phyloP scores from a whole-genome alignment of 2,888 invertebrate species.

The Escarpia spicata region DNA sequence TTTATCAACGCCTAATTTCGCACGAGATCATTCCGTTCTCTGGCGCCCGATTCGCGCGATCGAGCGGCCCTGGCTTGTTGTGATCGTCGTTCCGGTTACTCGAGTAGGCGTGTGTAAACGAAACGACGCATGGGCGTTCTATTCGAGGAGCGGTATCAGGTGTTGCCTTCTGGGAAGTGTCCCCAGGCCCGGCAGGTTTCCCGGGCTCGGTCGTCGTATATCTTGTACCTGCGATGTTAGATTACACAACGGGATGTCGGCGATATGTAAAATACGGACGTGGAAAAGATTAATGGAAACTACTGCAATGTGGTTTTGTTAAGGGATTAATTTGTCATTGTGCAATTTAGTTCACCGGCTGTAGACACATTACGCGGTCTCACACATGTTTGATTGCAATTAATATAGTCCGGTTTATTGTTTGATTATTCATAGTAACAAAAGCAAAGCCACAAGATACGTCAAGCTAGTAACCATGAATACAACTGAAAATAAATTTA shows the following conservation, averaged over 20 bases:
- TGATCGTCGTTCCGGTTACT: slow-evolving; percentile 12
- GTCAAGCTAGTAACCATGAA: neutral
- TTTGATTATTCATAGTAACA: neutral
- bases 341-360: neutral
- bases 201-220: neutral
- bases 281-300: neutral
- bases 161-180: neutral
- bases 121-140: neutral
- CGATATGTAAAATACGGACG: neutral
- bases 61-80: neutral
- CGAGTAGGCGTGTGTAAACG: neutral
- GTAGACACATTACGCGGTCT: neutral
- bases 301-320: neutral
- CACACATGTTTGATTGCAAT: neutral
- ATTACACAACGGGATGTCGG: slow-evolving; percentile 9
- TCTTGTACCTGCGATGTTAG: slow-evolving; percentile 16
- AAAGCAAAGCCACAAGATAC: neutral
- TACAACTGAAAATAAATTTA: neutral
- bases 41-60: neutral
- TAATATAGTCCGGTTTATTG: neutral
- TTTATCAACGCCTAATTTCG: slow-evolving; percentile 12
- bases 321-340: slow-evolving; percentile 3
- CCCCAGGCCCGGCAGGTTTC: slow-evolving; percentile 11
- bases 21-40: neutral
- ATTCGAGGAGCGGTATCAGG: neutral